Evolutionary conservation across 1,140 invertebrate species (phyloP).

Genomic region (Cepaea nemoralis): DNA sequence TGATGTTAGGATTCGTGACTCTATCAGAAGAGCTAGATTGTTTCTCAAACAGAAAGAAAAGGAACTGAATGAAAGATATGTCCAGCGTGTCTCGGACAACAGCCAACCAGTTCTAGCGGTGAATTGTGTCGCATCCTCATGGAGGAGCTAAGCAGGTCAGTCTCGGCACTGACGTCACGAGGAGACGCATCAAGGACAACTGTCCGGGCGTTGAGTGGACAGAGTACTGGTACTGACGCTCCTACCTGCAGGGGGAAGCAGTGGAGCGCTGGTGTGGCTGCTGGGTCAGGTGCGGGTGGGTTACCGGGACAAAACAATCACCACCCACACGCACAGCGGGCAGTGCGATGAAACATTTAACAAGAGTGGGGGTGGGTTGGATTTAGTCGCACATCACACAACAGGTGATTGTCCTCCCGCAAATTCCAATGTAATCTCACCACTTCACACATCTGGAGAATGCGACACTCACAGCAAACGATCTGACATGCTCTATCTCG

Average conservation of each 20-base stretch:
- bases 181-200: background rate
- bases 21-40: background rate
- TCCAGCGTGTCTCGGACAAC: background rate
- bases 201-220: background rate
- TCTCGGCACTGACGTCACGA: background rate
- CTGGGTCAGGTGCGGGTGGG: background rate
- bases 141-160: background rate
- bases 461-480: no score
- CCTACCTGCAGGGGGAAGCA: background rate
- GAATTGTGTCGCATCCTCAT: slow-evolving; percentile 1
- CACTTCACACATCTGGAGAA: no score
- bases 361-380: slow-evolving; percentile 2
- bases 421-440: no score
- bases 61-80: background rate
- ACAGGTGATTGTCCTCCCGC: no score
- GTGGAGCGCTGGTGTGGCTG: slow-evolving; percentile 14
- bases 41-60: background rate
- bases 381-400: no score
- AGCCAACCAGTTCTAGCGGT: background rate
- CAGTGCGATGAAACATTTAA: background rate
- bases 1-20: background rate
- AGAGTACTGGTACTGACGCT: slow-evolving; percentile 1
- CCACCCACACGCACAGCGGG: background rate
- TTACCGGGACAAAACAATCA: background rate
- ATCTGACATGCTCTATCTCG: no score